Conservation (phyloP, 1,140 invertebrate species). For the Listronotus oregonensis region DNA sequence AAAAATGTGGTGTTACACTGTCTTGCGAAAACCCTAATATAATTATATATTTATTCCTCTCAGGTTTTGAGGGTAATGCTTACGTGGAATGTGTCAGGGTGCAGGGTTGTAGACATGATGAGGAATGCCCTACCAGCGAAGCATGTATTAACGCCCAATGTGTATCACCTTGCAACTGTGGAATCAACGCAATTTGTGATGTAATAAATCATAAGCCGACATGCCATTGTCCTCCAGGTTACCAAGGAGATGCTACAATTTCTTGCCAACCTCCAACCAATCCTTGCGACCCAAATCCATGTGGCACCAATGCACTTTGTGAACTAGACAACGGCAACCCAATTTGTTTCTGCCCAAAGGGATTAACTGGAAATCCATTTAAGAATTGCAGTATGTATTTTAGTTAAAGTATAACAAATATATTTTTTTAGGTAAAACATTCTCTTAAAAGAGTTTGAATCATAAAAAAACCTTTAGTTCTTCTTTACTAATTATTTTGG, state of each 20-base stretch:
- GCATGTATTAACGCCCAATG: constrained; percentile 78
- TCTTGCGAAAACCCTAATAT: no score
- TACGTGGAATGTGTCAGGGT: constrained; percentile 72
- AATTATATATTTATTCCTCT: not conserved
- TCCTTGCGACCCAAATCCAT: constrained; percentile 83
- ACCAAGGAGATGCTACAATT: constrained; percentile 69
- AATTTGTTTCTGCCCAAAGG: constrained; percentile 87
- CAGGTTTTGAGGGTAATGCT: constrained; percentile 73
- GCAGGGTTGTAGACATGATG: constrained; percentile 70
- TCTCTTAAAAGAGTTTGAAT: not conserved
- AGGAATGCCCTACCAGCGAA: constrained; percentile 70
- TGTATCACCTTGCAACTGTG: constrained; percentile 76
- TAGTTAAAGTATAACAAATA: no score
- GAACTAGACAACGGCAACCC: constrained; percentile 85
- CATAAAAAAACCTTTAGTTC: constrained; percentile 11
- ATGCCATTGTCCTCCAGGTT: constrained; percentile 78
- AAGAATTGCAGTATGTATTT: constrained; percentile 83
- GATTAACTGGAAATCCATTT: constrained; percentile 89
- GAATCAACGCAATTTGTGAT: constrained; percentile 75
- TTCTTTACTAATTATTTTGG: constrained; percentile 2
- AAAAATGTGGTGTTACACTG: no score
- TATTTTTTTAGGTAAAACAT: no score
- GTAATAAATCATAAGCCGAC: constrained; percentile 72
- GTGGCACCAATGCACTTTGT: constrained; percentile 81
- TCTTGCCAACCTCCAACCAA: constrained; percentile 68